phyloP scores from a whole-genome alignment of 2,113 vertebrate species.

The Grantiella picta region DNA sequence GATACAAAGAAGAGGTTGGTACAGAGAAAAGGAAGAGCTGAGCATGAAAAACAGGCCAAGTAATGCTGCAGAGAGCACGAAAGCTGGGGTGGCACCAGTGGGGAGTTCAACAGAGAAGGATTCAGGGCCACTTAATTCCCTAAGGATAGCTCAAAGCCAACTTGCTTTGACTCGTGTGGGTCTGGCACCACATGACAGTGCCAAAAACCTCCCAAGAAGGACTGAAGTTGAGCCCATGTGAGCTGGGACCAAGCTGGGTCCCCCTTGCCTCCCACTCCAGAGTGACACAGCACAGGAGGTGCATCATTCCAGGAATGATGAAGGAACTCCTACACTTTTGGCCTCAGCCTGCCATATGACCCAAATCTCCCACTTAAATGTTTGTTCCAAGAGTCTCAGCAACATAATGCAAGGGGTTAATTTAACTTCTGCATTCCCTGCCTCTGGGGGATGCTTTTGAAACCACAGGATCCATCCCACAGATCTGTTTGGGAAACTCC shows the following conservation, averaged over 20 bases:
- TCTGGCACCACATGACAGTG: background rate
- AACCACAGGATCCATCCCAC: background rate
- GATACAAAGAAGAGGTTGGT: background rate
- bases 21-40: background rate
- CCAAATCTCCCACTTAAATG: background rate
- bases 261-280: background rate
- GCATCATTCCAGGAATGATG: background rate
- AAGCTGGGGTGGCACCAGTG: background rate
- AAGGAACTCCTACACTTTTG: background rate
- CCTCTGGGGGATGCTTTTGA: background rate
- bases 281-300: background rate
- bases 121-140: background rate
- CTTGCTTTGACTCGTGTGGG: background rate
- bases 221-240: background rate
- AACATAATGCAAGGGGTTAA: background rate
- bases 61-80: background rate
- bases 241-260: background rate
- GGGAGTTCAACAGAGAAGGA: background rate
- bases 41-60: background rate
- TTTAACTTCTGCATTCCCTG: background rate
- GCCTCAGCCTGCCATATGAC: background rate
- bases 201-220: background rate
- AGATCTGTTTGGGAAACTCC: background rate
- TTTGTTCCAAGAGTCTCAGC: background rate
- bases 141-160: background rate